Base-by-base conservation (phyloP, 2,888 invertebrate species). In the Heliconius ismenius region DNA sequence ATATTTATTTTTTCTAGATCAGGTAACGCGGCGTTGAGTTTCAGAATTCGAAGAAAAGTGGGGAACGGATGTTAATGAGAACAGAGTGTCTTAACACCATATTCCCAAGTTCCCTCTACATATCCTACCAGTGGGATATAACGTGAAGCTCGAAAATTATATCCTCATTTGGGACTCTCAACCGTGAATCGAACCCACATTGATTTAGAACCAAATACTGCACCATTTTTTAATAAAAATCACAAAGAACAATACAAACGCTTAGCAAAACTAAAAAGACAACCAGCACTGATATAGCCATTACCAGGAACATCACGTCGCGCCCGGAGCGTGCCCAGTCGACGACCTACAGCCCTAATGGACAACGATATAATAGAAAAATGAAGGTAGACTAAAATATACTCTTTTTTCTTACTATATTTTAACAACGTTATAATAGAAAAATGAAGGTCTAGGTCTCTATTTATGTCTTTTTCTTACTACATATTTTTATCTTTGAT, bases 231-330 rank as follows among this genome's bases (percentile, higher is more conserved):
- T 3, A 39, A 69, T 54, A 26, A 24, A 28, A 49, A 26, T 21
- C 21, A 18, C 21, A 28, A 28, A 28, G 21, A 21, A 49, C 69
- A 49, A 58, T 28, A 72, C 28, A 72, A 54, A 70, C 28, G 69
- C 0, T 73, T 73, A 39, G 18, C 21, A n/a, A 73, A 73, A 60
- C 62, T 36, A 26, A 73, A 73, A 73, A 26, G 60, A 73, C 62
- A 62, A 75, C 69, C 32, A 75, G 75, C 63, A 32, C 75, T 75
- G 70, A 75, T 75, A 70, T 32, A 32, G 62, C 75, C 43, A 75
- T 75, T 75, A 64, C 69, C 9, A 70, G 54, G 64, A 75, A 63
- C 75, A 54, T 75, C 75, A 75, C 70, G 75, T 75, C 58, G 62
- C 62, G 62, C 43, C 60, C 62, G 73, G 26, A 39, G 73, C 73